phyloP scores from a whole-genome alignment of 2,113 vertebrate species.

The Leptocoma aspasia region DNA sequence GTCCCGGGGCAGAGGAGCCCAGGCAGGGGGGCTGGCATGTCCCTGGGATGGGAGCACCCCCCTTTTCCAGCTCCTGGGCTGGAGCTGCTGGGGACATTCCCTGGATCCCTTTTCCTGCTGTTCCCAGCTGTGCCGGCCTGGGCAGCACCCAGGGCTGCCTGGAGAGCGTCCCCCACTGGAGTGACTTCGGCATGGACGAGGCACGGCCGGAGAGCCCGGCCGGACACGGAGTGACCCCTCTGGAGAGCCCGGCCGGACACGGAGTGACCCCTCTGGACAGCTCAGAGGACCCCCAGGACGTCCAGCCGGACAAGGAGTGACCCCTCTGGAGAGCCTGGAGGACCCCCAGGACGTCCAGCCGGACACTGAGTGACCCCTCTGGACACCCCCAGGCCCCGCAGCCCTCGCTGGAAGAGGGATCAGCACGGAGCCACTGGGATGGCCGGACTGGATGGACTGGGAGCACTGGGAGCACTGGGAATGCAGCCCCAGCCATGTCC shows the following conservation, averaged over 20 bases:
- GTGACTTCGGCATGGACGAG: background rate
- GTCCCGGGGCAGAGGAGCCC: too few species aligned
- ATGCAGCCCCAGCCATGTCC: rapidly evolving
- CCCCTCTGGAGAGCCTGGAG: background rate
- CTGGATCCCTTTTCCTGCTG: too few species aligned
- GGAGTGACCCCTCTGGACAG: background rate
- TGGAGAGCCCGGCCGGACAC: background rate
- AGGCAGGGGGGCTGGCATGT: background rate
- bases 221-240: background rate
- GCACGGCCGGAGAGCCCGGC: background rate
- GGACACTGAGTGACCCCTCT: too few species aligned
- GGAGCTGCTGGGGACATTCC: too few species aligned
- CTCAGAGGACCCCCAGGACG: too few species aligned
- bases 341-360: too few species aligned
- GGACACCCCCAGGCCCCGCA: background rate
- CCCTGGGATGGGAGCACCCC: background rate
- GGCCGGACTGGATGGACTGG: background rate
- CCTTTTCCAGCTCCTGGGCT: background rate
- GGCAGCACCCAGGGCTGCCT: too few species aligned
- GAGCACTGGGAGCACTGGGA: background rate
- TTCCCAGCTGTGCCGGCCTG: too few species aligned
- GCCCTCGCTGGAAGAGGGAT: background rate
- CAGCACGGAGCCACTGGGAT: background rate
- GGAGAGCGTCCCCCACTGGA: background rate
- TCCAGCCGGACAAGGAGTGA: rapidly evolving